These are phyloP conservation scores for Lontra canadensis DNA, from an alignment of 2,113 vertebrate genomes.

Conservation along the genomic window DNA sequence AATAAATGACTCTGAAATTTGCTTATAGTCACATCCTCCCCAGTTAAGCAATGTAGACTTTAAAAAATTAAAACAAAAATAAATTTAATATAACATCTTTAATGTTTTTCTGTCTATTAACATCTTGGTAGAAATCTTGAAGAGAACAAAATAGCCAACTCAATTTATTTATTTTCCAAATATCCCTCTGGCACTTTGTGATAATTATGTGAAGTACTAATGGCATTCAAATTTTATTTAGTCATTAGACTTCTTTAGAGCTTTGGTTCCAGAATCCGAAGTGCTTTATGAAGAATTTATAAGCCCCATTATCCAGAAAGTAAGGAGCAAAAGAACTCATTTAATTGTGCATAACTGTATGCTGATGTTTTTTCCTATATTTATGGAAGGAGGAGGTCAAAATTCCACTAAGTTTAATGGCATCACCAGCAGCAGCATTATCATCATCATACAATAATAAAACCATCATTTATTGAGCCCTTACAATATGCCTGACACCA, in stretches of 20 bases:
- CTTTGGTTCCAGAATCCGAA: constrained; percentile 47
- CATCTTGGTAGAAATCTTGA: constrained; percentile 62
- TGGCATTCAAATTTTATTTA: constrained; percentile 75
- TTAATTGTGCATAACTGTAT: constrained; percentile 28
- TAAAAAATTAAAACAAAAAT: constrained; percentile 56
- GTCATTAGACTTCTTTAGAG: constrained; percentile 71
- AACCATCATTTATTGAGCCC: not conserved
- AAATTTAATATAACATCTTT: constrained; percentile 51
- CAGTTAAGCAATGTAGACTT: constrained; percentile 7
- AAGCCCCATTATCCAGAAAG: constrained; percentile 69
- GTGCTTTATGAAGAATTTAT: constrained; percentile 70
- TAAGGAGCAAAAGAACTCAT: constrained; percentile 52
- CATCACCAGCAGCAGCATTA: not conserved
- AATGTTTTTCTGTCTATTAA: constrained; percentile 54
- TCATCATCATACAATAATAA: not conserved
- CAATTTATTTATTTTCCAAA: constrained; percentile 74
- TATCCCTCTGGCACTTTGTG: constrained; percentile 57
- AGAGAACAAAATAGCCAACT: constrained; percentile 56
- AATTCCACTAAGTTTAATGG: constrained; percentile 43
- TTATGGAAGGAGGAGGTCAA: constrained; percentile 14
- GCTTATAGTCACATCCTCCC: constrained; percentile 11
- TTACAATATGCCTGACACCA: not conserved
- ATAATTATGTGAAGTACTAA: constrained; percentile 71
- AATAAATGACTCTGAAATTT: constrained; percentile 45
- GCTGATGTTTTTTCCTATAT: constrained; percentile 12